These are phyloP conservation scores for Numenius arquata DNA, from an alignment of 2,113 vertebrate genomes.

Conservation along the genomic window DNA sequence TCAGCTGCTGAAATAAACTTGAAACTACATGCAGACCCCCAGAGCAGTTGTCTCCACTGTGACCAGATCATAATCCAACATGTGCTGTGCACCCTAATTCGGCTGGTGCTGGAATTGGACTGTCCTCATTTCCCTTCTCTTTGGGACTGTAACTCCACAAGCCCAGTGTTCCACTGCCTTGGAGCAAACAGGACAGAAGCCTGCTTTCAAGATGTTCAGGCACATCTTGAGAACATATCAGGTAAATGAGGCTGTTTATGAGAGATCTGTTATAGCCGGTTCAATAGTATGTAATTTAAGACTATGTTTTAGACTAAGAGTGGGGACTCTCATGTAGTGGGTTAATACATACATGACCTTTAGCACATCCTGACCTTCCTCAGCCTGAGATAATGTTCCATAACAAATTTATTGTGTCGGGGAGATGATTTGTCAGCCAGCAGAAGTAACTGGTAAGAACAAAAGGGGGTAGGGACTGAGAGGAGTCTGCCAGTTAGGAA, in stretches of 20 bases:
- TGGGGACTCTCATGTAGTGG: conserved; percentile 39
- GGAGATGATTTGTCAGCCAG: conserved; percentile 66
- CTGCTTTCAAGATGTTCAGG: background rate
- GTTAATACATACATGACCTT: conserved; percentile 72
- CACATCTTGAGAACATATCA: background rate
- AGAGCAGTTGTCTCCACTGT: background rate
- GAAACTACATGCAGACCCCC: background rate
- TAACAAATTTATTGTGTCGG: conserved; percentile 68
- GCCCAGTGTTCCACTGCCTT: background rate
- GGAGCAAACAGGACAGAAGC: background rate
- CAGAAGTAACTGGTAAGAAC: conserved; percentile 43
- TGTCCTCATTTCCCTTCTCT: background rate
- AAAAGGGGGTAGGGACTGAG: conserved; percentile 15
- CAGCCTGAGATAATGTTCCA: conserved; percentile 71
- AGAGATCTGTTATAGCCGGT: conserved; percentile 14
- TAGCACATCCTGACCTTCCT: conserved; percentile 66
- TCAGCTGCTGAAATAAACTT: background rate
- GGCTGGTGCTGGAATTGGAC: accelerated
- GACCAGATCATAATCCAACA: accelerated
- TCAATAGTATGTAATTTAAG: conserved; percentile 58
- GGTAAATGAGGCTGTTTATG: conserved; percentile 53
- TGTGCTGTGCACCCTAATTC: background rate
- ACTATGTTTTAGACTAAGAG: conserved; percentile 18
- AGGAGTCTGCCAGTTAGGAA: background rate
- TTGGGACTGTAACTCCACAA: background rate